Percentiles rank a stretch among this genome's conserved stretches.
phyloP scores from a whole-genome alignment of 2,797 vertebrate species.

The Sebastes oblongus region DNA sequence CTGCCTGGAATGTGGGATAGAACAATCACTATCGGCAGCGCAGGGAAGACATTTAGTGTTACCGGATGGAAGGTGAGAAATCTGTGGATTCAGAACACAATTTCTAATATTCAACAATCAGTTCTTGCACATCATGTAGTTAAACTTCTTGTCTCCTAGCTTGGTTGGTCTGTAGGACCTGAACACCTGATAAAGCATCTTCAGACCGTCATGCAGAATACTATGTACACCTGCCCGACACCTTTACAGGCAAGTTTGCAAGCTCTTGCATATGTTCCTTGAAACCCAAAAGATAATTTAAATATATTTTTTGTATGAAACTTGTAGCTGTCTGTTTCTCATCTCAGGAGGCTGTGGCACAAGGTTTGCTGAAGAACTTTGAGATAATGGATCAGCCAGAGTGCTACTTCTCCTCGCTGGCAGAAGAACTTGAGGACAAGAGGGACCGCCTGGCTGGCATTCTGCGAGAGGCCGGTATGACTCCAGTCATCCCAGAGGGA shows the following conservation, averaged over 20 bases:
- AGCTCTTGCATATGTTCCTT: background rate
- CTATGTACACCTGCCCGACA: conserved; percentile 90
- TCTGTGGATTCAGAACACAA: background rate
- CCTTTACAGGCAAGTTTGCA: conserved; percentile 88
- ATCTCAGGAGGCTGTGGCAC: conserved; percentile 91
- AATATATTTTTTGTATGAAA: background rate
- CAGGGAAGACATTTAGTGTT: conserved; percentile 94
- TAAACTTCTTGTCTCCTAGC: conserved; percentile 75
- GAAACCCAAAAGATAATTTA: background rate
- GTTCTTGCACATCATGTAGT: background rate
- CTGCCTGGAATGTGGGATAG: conserved; percentile 98
- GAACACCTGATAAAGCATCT: conserved; percentile 91
- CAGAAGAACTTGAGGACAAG: conserved; percentile 89
- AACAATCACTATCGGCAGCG: conserved; percentile 93
- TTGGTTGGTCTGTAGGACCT: conserved; percentile 96
- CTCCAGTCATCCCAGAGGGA: conserved; percentile 91
- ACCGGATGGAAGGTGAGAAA: conserved; percentile 94
- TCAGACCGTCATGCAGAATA: conserved; percentile 95
- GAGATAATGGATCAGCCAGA: conserved; percentile 88
- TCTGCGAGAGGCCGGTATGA: conserved; percentile 86
- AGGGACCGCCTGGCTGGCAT: conserved; percentile 88
- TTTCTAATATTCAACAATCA: background rate
- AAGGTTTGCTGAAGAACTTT: conserved; percentile 85
- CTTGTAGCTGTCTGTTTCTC: background rate
- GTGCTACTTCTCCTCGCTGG: conserved; percentile 91